Percentiles rank a stretch among this genome's conserved stretches.
These are phyloP conservation scores for Apotomis capreana DNA, from an alignment of 2,888 invertebrate species.

Conservation along the genomic window DNA sequence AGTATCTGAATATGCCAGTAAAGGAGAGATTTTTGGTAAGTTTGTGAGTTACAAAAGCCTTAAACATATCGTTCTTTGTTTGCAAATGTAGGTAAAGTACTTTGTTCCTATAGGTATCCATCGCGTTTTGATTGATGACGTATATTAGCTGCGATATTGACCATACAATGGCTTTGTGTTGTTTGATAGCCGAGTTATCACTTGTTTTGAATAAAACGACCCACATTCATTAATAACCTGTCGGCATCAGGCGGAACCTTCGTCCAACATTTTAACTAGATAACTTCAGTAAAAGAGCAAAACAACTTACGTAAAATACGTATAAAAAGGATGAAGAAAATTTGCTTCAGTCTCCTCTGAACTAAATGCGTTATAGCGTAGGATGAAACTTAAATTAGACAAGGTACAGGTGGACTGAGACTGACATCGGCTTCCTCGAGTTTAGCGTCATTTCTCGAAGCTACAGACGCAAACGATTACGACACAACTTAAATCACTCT, in stretches of 20 bases:
- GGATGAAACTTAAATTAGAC: constrained; percentile 33
- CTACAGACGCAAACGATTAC: constrained; percentile 16
- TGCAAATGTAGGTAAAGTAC: constrained; percentile 1
- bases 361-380: constrained; percentile 29
- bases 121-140: constrained; percentile 37
- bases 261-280: constrained; percentile 6
- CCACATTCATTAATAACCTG: constrained; percentile 33
- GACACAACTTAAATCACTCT: constrained; percentile 19
- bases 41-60: constrained; percentile 35
- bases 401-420: constrained; percentile 19
- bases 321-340: not conserved
- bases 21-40: constrained; percentile 99
- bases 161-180: constrained; percentile 39
- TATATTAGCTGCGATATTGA: constrained; percentile 37
- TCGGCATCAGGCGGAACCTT: constrained; percentile 20
- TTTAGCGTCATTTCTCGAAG: constrained; percentile 24
- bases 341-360: not conserved
- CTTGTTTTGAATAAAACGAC: constrained; percentile 26
- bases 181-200: constrained; percentile 39
- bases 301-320: not conserved
- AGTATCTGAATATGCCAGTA: constrained; percentile 98
- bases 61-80: constrained; percentile 30
- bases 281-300: not conserved
- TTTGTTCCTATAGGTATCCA: not conserved
- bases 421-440: constrained; percentile 23